Evolutionary conservation across 2,888 invertebrate species (phyloP), one percentile per base, ranked within the genome.

Genomic region (Hypolimnas misippus): DNA sequence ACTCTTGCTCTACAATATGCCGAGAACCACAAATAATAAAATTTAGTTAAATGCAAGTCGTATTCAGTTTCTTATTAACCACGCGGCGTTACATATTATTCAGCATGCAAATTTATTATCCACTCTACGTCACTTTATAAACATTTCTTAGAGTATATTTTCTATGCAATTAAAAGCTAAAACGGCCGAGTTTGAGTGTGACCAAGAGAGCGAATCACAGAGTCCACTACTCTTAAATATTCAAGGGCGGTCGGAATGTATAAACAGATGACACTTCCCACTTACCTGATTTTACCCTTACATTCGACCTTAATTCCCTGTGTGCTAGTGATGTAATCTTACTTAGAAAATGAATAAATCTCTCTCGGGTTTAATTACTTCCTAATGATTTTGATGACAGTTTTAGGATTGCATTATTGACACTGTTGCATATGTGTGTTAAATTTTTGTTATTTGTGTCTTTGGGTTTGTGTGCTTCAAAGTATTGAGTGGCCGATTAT

Each of bases 201-300:
- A 46, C 56, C 17, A 35, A 64, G 60, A 49, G 56, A 51, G 55
- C 53, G 49, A 64, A 60, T 64, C 64, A 56, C 52, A 40, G 56
- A 21, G 49, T 49, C 29, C 29, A 49, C 46, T 55, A 51, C 38
- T 59, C 40, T 62, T 60, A 66, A 66, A 63, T 66, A 66, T 63
- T 49, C 66, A 66, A 60, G 60, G 25, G 64, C 44, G 55, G 64
- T 54, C 57, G 57, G 66, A 66, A 66, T 66, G 49, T 63, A 51
- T 63, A 66, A 66, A 50, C 56, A 57, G 54, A 53, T 55, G 62
- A 58, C 65, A 56, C 66, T 62, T 55, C 69, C 74, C 74, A 76
- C 79, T 78, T 77, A 77, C 78, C 77, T 75, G 72, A 76, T 49
- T 52, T 63, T 44, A 49, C 44, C 57, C 54, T 55, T 54, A 58